These are phyloP conservation scores for Eupeodes latifasciatus DNA, from an alignment of 2,888 invertebrate genomes.

Conservation along the genomic window DNA sequence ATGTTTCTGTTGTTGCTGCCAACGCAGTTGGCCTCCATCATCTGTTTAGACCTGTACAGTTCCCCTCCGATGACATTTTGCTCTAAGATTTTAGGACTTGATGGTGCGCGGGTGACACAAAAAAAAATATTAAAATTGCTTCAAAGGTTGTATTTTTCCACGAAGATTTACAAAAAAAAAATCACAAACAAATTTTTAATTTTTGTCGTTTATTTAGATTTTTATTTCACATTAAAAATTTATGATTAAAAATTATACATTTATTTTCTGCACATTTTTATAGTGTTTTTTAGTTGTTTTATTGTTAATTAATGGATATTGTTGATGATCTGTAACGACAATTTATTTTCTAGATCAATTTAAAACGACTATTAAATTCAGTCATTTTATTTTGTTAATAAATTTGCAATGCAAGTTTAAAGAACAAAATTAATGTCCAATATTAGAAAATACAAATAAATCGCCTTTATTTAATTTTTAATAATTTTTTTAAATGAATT, in stretches of 20 bases:
- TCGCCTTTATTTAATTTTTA: too few relatives aligned
- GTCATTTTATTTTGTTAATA: neutral
- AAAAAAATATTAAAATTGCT: slow-evolving; percentile 2
- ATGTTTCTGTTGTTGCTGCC: slow-evolving; percentile 16
- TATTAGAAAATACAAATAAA: too few relatives aligned
- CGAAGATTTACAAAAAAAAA: neutral
- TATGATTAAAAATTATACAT: slow-evolving; percentile 41
- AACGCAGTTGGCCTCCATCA: slow-evolving; percentile 39
- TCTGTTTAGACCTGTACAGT: neutral
- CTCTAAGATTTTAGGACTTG: neutral
- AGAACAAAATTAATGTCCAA: neutral
- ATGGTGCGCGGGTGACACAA: slow-evolving; percentile 19
- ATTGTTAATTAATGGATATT: slow-evolving; percentile 57
- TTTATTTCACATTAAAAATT: slow-evolving; percentile 58
- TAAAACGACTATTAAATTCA: slow-evolving; percentile 49
- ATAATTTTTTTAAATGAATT: too few relatives aligned
- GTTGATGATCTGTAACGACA: slow-evolving; percentile 57
- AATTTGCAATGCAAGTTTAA: neutral
- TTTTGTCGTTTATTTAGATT: slow-evolving; percentile 48
- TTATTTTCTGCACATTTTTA: slow-evolving; percentile 12
- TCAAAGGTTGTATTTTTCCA: slow-evolving; percentile 38
- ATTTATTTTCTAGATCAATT: slow-evolving; percentile 61
- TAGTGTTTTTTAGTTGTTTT: slow-evolving; percentile 43
- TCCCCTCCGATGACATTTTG: slow-evolving; percentile 59
- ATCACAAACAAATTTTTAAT: slow-evolving; percentile 29